Conservation (phyloP, 2,113 vertebrate genomes). For the Corythaixoides concolor region DNA sequence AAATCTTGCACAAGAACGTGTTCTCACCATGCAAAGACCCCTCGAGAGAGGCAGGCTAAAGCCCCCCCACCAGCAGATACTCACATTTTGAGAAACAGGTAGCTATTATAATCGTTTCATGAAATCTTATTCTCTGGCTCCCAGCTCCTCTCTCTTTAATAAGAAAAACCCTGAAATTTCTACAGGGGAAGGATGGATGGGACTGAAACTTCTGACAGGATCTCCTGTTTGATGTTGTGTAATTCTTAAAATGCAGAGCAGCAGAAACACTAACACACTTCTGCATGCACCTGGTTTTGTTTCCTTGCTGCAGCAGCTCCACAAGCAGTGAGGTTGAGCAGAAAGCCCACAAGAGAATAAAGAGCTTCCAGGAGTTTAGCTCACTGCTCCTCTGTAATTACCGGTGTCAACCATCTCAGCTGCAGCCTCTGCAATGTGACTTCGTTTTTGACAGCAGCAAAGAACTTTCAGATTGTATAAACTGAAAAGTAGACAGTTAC, state of each 20-base stretch:
- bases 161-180: not conserved
- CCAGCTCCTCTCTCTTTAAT: not conserved
- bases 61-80: not conserved
- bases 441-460: not conserved
- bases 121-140: not conserved
- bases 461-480: not conserved
- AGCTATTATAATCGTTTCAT: not conserved
- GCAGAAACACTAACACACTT: not conserved
- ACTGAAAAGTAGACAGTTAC: not conserved
- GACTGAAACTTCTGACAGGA: not conserved
- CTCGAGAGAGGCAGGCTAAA: not conserved
- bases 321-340: not conserved
- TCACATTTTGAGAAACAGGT: rapidly evolving
- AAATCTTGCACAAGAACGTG: not conserved
- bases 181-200: not conserved
- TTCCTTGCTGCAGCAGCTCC: not conserved
- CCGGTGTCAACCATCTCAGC: not conserved
- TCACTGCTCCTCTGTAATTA: not conserved
- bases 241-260: not conserved
- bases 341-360: not conserved
- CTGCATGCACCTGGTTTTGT: not conserved
- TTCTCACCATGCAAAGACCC: not conserved
- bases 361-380: not conserved
- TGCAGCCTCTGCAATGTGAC: not conserved
- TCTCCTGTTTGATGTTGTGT: not conserved